phyloP scores from a whole-genome alignment of 1,140 invertebrate genomes.

The Drosophila punjabiensis region DNA sequence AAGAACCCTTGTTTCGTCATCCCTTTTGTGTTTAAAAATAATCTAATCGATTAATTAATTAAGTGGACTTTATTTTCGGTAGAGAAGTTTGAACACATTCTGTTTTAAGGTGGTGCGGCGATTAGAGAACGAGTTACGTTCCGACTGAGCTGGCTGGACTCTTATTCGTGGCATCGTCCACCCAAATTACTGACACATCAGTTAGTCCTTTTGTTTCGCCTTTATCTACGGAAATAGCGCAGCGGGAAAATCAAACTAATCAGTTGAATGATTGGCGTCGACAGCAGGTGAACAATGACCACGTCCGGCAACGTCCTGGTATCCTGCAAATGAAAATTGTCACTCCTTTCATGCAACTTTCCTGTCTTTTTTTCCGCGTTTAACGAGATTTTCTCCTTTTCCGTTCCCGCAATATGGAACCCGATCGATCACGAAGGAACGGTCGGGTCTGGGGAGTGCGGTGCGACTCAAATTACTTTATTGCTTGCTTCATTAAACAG shows the following conservation, averaged over 20 bases:
- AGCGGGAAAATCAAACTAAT: slow-evolving; percentile 78
- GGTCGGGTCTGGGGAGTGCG: slow-evolving; percentile 1
- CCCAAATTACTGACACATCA: slow-evolving; percentile 74
- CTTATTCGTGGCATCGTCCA: slow-evolving; percentile 8
- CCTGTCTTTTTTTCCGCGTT: slow-evolving; percentile 36
- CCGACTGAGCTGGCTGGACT: slow-evolving; percentile 11
- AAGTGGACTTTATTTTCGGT: slow-evolving; percentile 15
- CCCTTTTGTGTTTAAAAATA: slow-evolving; percentile 39
- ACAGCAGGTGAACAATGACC: slow-evolving; percentile 62
- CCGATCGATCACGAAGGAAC: slow-evolving; percentile 36
- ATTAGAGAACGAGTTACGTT: slow-evolving; percentile 54
- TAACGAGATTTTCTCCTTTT: slow-evolving; percentile 64
- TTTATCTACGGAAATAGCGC: slow-evolving; percentile 75
- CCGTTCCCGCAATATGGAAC: slow-evolving; percentile 52
- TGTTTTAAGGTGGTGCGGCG: slow-evolving; percentile 61
- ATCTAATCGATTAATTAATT: slow-evolving; percentile 70
- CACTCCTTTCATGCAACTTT: slow-evolving; percentile 58
- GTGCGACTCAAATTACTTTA: slow-evolving; percentile 70
- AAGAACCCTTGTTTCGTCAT: not conserved
- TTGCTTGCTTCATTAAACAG: slow-evolving; percentile 72
- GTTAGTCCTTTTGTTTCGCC: slow-evolving; percentile 55
- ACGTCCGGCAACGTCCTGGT: slow-evolving; percentile 17
- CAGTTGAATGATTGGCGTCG: slow-evolving; percentile 80
- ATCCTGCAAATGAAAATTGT: slow-evolving; percentile 66
- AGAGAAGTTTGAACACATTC: slow-evolving; percentile 14